Conservation (phyloP, 2,888 invertebrate species). For the Cantharis rustica region DNA sequence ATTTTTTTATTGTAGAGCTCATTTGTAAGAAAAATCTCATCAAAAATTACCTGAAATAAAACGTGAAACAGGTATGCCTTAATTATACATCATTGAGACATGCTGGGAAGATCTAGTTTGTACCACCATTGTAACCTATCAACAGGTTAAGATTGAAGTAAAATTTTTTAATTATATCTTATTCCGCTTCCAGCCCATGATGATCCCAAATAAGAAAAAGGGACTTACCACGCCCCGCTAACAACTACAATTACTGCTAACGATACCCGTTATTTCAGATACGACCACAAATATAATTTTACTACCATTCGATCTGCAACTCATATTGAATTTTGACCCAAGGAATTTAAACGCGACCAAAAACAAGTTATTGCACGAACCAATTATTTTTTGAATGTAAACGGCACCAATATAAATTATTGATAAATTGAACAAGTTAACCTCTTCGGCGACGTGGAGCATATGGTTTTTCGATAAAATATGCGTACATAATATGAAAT, state of each 20-base stretch:
- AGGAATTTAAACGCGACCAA: slow-evolving; percentile 27
- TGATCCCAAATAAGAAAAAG: slow-evolving; percentile 33
- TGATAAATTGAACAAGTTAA: background rate
- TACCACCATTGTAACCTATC: slow-evolving; percentile 32
- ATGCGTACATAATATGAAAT: background rate
- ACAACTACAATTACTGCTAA: slow-evolving; percentile 50
- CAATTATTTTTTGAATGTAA: slow-evolving; percentile 26
- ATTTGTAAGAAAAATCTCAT: slow-evolving; percentile 10
- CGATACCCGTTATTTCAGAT: slow-evolving; percentile 49
- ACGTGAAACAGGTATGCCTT: slow-evolving; percentile 37
- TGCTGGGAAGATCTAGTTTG: slow-evolving; percentile 27
- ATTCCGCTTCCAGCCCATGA: slow-evolving; percentile 33
- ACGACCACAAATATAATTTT: slow-evolving; percentile 49
- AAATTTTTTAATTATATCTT: slow-evolving; percentile 9
- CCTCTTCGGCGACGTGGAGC: background rate
- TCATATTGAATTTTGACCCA: slow-evolving; percentile 32
- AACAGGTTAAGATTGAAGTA: slow-evolving; percentile 4
- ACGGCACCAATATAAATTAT: slow-evolving; percentile 11
- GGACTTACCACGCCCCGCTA: slow-evolving; percentile 47
- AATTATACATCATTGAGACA: slow-evolving; percentile 40
- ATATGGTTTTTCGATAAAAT: background rate
- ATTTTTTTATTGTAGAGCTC: background rate
- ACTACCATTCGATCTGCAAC: slow-evolving; percentile 44
- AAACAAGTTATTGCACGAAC: slow-evolving; percentile 30
- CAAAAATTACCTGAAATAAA: slow-evolving; percentile 24